phyloP scores from a whole-genome alignment of 2,113 vertebrate species.

The Rhabdomys dilectus region DNA sequence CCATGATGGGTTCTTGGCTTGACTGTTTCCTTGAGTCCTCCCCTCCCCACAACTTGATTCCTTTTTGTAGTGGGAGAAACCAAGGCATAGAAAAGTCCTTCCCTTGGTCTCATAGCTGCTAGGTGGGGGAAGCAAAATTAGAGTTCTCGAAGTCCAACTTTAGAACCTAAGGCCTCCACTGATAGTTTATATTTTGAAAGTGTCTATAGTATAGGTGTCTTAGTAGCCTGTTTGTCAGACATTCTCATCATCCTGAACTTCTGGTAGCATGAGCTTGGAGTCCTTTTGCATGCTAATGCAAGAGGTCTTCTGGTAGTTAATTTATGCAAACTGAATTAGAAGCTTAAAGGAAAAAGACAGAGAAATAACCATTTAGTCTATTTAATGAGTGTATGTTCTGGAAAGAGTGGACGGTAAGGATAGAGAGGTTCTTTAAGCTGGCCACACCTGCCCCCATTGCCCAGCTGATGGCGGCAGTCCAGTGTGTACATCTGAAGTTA shows the following conservation, averaged over 20 bases:
- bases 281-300: too few relatives aligned
- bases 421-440: neutral
- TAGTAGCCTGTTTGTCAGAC: neutral
- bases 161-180: neutral
- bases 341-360: slow-evolving; percentile 11
- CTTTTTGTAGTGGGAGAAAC: neutral
- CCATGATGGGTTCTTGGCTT: neutral
- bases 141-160: neutral
- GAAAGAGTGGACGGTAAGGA: neutral
- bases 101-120: neutral
- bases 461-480: neutral
- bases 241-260: neutral
- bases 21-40: neutral
- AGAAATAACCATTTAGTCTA: neutral
- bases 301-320: neutral
- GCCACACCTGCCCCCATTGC: neutral
- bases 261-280: neutral
- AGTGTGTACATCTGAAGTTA: neutral
- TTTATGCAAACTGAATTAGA: neutral
- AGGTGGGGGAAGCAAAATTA: neutral
- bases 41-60: neutral
- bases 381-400: neutral
- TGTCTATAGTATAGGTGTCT: neutral
- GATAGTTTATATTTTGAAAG: neutral
- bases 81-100: neutral